Evolutionary conservation across 2,797 vertebrate species (phyloP).

Genomic region (Lagodon rhomboides): DNA sequence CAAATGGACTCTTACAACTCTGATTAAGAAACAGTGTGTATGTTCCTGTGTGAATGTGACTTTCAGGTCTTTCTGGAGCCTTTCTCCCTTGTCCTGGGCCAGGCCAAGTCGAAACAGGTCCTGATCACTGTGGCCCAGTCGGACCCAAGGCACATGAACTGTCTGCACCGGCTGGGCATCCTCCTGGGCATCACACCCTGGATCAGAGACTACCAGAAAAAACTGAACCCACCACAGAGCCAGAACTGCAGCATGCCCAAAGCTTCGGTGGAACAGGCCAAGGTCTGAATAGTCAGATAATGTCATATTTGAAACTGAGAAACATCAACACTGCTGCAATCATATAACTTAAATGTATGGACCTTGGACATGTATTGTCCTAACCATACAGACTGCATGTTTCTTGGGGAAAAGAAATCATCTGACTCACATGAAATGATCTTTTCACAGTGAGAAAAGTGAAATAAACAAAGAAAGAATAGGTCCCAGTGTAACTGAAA

Average conservation of each 20-base stretch:
- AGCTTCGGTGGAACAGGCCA: constrained; percentile 21
- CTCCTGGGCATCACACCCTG: constrained; percentile 86
- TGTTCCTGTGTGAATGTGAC: constrained; percentile 22
- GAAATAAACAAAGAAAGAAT: constrained; percentile 8
- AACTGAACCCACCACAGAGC: constrained; percentile 65
- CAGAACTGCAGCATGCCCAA: constrained; percentile 12
- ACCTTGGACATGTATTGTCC: not conserved
- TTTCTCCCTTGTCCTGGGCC: constrained; percentile 84
- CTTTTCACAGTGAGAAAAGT: no score
- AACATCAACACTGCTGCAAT: not conserved
- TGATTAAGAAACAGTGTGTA: not conserved
- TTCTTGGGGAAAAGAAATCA: not conserved
- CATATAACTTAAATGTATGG: not conserved
- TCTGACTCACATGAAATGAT: not conserved
- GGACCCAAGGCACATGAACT: constrained; percentile 76
- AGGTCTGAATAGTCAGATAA: constrained; percentile 60
- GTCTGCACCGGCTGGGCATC: constrained; percentile 86
- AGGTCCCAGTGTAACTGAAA: not conserved
- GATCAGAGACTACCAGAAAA: constrained; percentile 84
- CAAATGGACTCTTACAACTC: not conserved
- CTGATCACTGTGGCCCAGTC: constrained; percentile 78
- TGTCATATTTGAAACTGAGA: not conserved
- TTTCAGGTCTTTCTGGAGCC: constrained; percentile 87
- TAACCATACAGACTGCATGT: not conserved
- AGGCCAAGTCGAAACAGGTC: constrained; percentile 84